A percentile compares a stretch with the other conserved stretches of the same genome.
Conservation (phyloP, 92 coral and sea anemone species). For the Parazoanthus swiftii region DNA sequence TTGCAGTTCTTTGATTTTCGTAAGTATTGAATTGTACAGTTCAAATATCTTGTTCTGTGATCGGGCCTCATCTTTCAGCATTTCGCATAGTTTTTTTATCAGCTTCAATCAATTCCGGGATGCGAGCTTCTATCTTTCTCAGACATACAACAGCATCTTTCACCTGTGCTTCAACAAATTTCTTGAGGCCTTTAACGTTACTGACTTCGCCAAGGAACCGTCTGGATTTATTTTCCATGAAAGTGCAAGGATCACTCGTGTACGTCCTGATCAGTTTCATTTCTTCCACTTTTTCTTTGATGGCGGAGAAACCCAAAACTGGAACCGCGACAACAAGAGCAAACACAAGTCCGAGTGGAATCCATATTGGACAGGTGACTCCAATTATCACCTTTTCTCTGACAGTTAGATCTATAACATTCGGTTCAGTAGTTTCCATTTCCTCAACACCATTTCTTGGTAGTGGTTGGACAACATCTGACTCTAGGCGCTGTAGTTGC, state of each 20-base stretch:
- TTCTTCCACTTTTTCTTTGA: constrained; percentile 43
- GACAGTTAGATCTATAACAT: neutral
- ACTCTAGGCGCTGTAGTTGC: neutral
- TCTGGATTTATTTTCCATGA: constrained; percentile 35
- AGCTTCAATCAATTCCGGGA: constrained; percentile 52
- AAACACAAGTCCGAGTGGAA: constrained; percentile 47
- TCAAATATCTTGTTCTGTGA: constrained; percentile 3
- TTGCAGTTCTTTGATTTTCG: neutral
- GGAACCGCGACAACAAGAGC: constrained; percentile 48
- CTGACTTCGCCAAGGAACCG: constrained; percentile 9
- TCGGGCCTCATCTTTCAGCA: constrained; percentile 17
- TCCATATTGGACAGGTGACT: constrained; percentile 52
- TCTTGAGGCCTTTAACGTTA: neutral
- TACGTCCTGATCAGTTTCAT: constrained; percentile 19
- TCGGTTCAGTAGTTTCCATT: neutral
- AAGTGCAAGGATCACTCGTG: constrained; percentile 34
- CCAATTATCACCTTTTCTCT: constrained; percentile 27
- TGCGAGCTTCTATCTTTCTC: constrained; percentile 5
- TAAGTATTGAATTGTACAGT: constrained; percentile 32
- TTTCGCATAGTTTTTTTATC: constrained; percentile 17
- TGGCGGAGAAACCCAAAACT: constrained; percentile 30
- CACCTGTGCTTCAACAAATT: constrained; percentile 36
- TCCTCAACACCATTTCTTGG: neutral
- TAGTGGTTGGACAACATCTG: neutral
- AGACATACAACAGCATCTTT: constrained; percentile 37